Base-by-base conservation (phyloP, 2,888 invertebrate species). In the Spialia ferax region DNA sequence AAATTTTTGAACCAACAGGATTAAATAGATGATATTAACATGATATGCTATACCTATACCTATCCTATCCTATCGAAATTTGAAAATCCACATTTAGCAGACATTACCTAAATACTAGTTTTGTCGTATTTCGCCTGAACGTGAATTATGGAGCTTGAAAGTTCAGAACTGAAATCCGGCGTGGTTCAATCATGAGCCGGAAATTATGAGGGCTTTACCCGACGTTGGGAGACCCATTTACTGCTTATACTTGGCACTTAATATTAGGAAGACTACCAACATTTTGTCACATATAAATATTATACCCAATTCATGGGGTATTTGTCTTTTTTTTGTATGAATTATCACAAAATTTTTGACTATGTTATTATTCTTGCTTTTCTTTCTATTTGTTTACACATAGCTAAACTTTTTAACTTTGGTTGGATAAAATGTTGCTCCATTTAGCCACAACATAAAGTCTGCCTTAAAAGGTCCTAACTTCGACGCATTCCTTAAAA, bases 401-500 rank as follows among this genome's bases (percentile, higher is more conserved):
- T n/a, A n/a, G n/a, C n/a, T n/a, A 32, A 32, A 32, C 5, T 13
- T 13, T 5, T 6, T 22, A 48, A 20, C 18, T 35, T 35, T 10
- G 13, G 22, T 22, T 38, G 38, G 5, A 1, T 13, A 50, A 22
- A 22, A 50, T 50, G 52, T 54, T 26, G 22, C 8, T 15, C 18
- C 45, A 57, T 64, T 48, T 50, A 50, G 35, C 45, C 18, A 35
- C 18, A 15, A 48, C 59, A 20, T 52, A 52, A 29, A 52, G 26
- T 42, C 26, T 52, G 42, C 65, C 59, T 52, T 65, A 59, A 65
- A 59, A 26, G 65, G 20, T 48, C 23, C 56, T 65, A 65, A 65
- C 65, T 52, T 65, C 59, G 50, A 15, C 50, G 59, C 65, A 59
- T 61, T 61, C 60, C 61, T 55, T 32, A 61, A 61, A 38, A 61